Conservation (phyloP, 1,140 invertebrate genomes). For the Batillaria attramentaria region DNA sequence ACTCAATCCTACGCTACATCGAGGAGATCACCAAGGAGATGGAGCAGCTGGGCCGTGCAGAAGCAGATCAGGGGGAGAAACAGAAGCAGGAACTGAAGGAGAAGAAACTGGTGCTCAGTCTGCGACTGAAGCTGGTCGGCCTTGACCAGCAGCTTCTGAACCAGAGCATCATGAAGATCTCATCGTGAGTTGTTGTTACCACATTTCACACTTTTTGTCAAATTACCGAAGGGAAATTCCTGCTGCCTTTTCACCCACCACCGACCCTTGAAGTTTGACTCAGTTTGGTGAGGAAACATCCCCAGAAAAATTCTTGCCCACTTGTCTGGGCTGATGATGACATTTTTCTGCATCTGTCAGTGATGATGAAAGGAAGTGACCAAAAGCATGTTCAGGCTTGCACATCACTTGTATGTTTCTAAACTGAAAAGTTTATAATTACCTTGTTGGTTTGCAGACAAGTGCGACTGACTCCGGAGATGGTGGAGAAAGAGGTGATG, state of each 20-base stretch:
- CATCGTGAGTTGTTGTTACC: constrained; percentile 61
- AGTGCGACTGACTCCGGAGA: constrained; percentile 62
- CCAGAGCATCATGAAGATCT: constrained; percentile 60
- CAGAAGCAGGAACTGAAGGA: constrained; percentile 55
- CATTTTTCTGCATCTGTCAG: too few relatives aligned
- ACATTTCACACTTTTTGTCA: too few relatives aligned
- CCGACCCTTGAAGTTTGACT: too few relatives aligned
- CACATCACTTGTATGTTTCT: too few relatives aligned
- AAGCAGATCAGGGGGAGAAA: constrained; percentile 43
- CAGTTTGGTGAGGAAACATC: too few relatives aligned
- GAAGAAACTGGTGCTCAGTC: constrained; percentile 63
- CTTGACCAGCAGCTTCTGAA: constrained; percentile 68
- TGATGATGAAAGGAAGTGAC: too few relatives aligned
- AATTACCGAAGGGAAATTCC: too few relatives aligned
- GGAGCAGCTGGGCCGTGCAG: constrained; percentile 50
- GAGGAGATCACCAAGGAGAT: constrained; percentile 68
- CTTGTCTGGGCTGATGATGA: too few relatives aligned
- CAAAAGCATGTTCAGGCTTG: too few relatives aligned
- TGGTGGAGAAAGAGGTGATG: constrained; percentile 64
- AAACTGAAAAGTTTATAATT: too few relatives aligned
- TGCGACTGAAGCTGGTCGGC: constrained; percentile 60
- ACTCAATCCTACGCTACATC: constrained; percentile 65
- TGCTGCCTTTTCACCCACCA: too few relatives aligned
- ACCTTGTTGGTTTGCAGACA: constrained; percentile 41
- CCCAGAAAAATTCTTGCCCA: too few relatives aligned